Evolutionary conservation across 2,113 vertebrate species (phyloP).

Genomic region (Passer montanus): DNA sequence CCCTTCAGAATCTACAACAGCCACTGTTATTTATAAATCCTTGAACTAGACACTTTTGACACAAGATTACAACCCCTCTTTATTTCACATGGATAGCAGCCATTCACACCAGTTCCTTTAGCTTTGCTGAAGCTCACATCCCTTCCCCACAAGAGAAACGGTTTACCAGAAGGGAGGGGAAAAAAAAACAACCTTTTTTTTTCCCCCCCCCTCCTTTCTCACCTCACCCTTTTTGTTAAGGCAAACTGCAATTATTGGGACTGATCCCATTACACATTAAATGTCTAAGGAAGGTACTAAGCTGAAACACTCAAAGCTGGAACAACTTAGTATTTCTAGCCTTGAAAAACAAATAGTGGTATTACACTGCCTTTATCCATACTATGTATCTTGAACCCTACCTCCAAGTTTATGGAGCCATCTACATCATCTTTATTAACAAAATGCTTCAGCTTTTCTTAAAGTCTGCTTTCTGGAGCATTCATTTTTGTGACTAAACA

Average conservation of each 20-base stretch:
- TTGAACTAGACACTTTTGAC: constrained; percentile 23
- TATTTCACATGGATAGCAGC: neutral
- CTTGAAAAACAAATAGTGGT: neutral
- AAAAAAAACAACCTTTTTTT: neutral
- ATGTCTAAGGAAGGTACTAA: neutral
- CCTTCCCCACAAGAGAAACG: neutral
- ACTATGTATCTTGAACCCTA: neutral
- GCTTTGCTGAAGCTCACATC: neutral
- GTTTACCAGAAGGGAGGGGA: neutral
- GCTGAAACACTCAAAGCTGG: neutral
- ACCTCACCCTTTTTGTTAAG: neutral
- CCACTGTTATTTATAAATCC: constrained; percentile 26
- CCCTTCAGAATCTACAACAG: constrained; percentile 14
- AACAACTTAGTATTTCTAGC: neutral
- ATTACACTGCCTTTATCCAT: neutral
- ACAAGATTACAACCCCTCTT: constrained; percentile 21
- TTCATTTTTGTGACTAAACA: constrained; percentile 36
- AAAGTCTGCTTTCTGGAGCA: neutral
- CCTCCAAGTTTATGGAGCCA: neutral
- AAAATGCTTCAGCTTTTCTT: neutral
- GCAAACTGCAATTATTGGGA: neutral
- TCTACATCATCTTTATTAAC: neutral
- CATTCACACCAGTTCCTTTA: neutral
- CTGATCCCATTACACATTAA: neutral
- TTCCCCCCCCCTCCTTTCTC: neutral